Conservation (phyloP, 2,888 invertebrate species). For the Polydrusus cervinus region DNA sequence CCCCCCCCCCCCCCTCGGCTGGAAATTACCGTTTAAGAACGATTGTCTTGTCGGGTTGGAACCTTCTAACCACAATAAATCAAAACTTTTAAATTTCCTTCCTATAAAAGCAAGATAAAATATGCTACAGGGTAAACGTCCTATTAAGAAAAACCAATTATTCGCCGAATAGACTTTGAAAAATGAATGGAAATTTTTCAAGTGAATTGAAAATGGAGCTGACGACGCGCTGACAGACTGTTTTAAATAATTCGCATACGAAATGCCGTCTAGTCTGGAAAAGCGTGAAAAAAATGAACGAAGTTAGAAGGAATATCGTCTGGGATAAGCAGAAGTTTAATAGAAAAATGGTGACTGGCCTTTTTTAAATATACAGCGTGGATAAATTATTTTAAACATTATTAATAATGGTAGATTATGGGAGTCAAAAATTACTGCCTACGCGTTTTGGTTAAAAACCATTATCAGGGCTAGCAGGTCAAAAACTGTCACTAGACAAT, state of each 20-base stretch:
- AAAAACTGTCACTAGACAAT: too few species aligned
- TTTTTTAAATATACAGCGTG: constrained; percentile 2
- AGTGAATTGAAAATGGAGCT: constrained; percentile 29
- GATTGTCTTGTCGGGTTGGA: too few species aligned
- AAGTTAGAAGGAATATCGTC: not conserved
- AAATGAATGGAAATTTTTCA: constrained; percentile 28
- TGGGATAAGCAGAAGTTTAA: not conserved
- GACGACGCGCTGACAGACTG: constrained; percentile 28
- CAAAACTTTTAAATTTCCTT: too few species aligned
- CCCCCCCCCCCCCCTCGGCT: too few species aligned
- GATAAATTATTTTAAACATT: too few species aligned
- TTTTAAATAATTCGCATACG: constrained; percentile 34
- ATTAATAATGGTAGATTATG: too few species aligned
- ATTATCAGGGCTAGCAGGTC: too few species aligned
- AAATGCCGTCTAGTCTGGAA: constrained; percentile 1
- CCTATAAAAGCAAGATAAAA: too few species aligned
- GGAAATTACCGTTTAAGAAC: too few species aligned
- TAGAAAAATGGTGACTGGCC: constrained; percentile 10
- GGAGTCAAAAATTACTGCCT: too few species aligned
- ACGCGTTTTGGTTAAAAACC: too few species aligned
- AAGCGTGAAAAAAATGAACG: not conserved
- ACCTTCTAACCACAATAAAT: too few species aligned
- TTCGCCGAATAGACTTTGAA: constrained; percentile 11
- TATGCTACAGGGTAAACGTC: not conserved
- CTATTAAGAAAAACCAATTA: constrained; percentile 7